Percentiles rank a stretch among this genome's conserved stretches.
These are phyloP conservation scores for Dromiciops gliroides DNA, from an alignment of 2,113 vertebrate species.

Conservation along the genomic window DNA sequence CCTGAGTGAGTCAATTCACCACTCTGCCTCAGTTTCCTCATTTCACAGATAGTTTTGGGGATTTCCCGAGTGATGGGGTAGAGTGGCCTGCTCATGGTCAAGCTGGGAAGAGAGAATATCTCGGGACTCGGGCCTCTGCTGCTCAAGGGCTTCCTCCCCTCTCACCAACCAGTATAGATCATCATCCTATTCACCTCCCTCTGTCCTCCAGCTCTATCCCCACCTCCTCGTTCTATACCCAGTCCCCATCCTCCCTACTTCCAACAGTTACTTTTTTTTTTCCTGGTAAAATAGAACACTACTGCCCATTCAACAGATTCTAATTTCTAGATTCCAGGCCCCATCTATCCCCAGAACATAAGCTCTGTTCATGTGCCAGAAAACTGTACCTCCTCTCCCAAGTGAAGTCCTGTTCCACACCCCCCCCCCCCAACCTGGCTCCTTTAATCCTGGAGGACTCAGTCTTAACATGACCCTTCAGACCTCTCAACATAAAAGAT, in stretches of 20 bases:
- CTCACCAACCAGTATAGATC: background rate
- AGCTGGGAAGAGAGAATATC: background rate
- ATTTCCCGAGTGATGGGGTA: background rate
- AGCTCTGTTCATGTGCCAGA: background rate
- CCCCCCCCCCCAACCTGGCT: background rate
- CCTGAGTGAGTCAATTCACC: background rate
- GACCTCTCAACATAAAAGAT: background rate
- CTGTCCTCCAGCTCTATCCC: background rate
- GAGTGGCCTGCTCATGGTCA: background rate
- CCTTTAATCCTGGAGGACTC: background rate
- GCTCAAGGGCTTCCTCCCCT: background rate
- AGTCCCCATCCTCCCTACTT: background rate
- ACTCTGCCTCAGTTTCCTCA: background rate
- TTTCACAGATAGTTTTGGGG: background rate
- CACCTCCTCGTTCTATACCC: background rate
- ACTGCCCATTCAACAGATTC: background rate
- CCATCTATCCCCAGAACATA: background rate
- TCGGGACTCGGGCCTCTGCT: background rate
- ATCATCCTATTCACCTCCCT: background rate
- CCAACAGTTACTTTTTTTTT: background rate
- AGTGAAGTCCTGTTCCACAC: too few species aligned
- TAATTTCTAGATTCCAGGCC: background rate
- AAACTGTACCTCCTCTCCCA: background rate
- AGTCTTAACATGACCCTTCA: background rate
- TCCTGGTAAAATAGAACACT: background rate